Base-by-base conservation (phyloP, 2,113 vertebrate genomes). In the Lophius piscatorius region DNA sequence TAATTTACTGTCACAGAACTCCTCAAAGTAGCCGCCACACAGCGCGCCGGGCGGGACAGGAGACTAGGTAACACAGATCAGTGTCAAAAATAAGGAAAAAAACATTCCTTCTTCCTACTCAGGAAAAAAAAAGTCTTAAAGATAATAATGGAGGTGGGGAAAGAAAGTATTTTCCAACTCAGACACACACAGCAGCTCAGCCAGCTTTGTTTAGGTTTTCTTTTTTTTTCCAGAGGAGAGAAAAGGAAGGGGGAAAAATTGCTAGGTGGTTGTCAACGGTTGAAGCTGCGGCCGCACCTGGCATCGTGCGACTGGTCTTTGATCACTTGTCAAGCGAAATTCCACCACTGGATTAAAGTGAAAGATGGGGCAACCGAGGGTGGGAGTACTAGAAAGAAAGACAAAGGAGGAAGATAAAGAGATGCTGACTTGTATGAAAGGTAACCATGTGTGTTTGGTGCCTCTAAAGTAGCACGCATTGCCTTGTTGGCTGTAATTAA, bases 251-350 rank as follows among this genome's bases (percentile, higher is more conserved):
- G 58, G 63, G 49, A 28, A 18, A 48, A 47, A 67, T 41, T 78
- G 80, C 82, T 62, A 47, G 75, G 83, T 73, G 76, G 86, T 70
- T 89, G 87, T 89, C 85, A 86, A 75, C 78, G 38, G 80, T 76
- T 78, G 80, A 87, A 79, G 85, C 78, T 82, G 71, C 77, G 82
- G 76, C 72, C 62, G 68, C 89, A 90, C 88, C 88, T 91, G 88
- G 86, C 74, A 70, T 80, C 80, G 63, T 52, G 62, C 56, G 63
- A 81, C 82, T 49, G 39, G 20, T 78, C 88, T 91, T 92, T 92
- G 88, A 91, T 91, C 88, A 90, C 80, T 77, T 88, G 87, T 90
- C 89, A 74, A 85, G 84, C 82, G 82, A 88, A 91, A 91, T 89
- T 87, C 87, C 80, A 18, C 82, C 75, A 83, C 83, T 86, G 88